Evolutionary conservation across 1,140 invertebrate species (phyloP), one percentile per base, ranked within the genome.

Genomic region (Leptopilina boulardi): DNA sequence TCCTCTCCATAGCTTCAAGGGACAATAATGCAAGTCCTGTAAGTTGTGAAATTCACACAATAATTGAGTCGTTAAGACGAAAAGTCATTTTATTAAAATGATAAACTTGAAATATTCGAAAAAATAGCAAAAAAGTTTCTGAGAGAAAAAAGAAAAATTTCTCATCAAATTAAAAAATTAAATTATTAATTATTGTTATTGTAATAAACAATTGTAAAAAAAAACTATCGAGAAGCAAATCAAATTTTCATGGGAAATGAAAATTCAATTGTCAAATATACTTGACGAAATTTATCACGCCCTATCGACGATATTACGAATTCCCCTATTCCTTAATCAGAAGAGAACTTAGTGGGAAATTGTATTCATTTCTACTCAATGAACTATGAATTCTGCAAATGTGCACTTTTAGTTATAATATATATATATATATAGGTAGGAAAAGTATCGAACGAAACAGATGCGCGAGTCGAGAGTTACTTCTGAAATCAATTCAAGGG

Each of bases 261-360:
- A 70, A 83, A 78, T 80, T 85, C 84, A 83, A 85, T 85, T 80
- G 80, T 15, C 80, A 82, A n/a, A 38, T 38, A 77, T 80, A 47
- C 59, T 66, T 30, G 26, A 66, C 21, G 59, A 30, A 66, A 82
- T 84, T 82, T 79, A 79, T 82, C 83, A 71, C 56, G 70, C 34
- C 59, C 75, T 71, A 81, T 84, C 80, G 76, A 70, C 74, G 70
- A 81, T 84, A 84, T 85, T 85, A 84, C 80, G 80, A 82, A 83
- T 84, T 79, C 72, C 74, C 70, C 78, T 38, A n/a, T n/a, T 38
- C 34, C 77, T 84, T 84, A 84, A 85, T 81, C 76, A 82, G 15
- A 82, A 13, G 73, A 74, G 75, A 76, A 70, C 41, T 72, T 59
- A 73, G 56, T 47, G 75, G 54, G 54, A 44, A 47, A 21, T 56